Base-by-base conservation (phyloP, 1,140 invertebrate species). In the Tenebrio molitor region DNA sequence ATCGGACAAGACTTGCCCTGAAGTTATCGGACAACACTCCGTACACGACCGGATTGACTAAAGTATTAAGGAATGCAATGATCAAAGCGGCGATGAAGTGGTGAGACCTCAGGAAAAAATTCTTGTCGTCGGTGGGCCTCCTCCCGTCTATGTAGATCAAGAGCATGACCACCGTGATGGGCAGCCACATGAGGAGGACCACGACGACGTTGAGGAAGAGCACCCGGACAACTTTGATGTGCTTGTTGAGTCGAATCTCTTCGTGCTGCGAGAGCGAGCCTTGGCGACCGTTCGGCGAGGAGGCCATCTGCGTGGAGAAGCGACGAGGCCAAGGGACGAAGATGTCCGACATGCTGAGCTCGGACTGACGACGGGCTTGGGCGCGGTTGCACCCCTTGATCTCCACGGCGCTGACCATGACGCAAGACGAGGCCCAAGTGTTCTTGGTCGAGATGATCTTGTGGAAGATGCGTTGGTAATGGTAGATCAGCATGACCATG, bases 11-110 rank as follows among this genome's bases (percentile, higher is more conserved):
- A 77, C 87, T 88, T 62, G 88, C 85, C 75, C 91, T 84, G 81
- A 94, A 93, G 79, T 91, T 92, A 69, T 91, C 91, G 3, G 91
- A 92, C 77, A 93, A 88, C 67, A 93, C 88, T 46, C 92, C 92
- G 78, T 93, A 94, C 10, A 94, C 86, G 10, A 95, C 82, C 0
- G 93, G 93, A 84, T 94, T 95, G 44, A 93, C 89, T 73, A 92
- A 89, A 4, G 90, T 91, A 79, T 92, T 93, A 10, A 91, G 81
- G 64, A 91, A 87, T 1, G 89, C 90, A 0, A 90, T 81, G 6
- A 89, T 81, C 21, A 91, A 83, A 2, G 89, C 81, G 81, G 84
- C 85, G 6, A 89, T 78, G 72, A 89, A 88, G 76, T 89, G 85
- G 67, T 86, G 84, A 0, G 86, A 87, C 14, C 83, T 75, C 2